Percentiles rank a stretch among this genome's conserved stretches.
These are phyloP conservation scores for Drosophila histrio DNA, from an alignment of 2,888 invertebrate genomes.

Conservation along the genomic window DNA sequence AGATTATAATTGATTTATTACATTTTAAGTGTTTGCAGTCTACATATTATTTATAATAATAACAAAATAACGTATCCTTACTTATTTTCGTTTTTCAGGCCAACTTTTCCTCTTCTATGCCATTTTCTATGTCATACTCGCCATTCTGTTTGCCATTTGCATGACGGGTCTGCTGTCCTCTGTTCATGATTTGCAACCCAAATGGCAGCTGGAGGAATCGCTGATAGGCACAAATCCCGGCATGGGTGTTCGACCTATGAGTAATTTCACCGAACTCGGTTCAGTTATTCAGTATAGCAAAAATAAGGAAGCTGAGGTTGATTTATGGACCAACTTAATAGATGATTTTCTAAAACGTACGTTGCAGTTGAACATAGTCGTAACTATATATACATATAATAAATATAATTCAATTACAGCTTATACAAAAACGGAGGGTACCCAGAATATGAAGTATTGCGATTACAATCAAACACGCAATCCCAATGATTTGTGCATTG, in stretches of 20 bases:
- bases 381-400: background rate
- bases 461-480: constrained; percentile 84
- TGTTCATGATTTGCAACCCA: constrained; percentile 89
- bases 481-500: constrained; percentile 86
- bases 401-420: constrained; percentile 75
- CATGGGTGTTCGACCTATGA: constrained; percentile 88
- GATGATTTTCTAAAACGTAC: constrained; percentile 87
- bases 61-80: background rate
- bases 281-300: constrained; percentile 87
- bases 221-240: constrained; percentile 89
- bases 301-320: constrained; percentile 85
- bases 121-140: constrained; percentile 93
- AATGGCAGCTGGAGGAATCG: constrained; percentile 90
- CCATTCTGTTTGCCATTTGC: constrained; percentile 93
- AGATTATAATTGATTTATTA: too few relatives aligned
- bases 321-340: constrained; percentile 86
- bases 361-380: constrained; percentile 48
- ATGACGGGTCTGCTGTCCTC: constrained; percentile 92
- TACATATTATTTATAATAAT: too few relatives aligned
- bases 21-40: too few relatives aligned
- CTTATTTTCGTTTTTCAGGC: constrained; percentile 85
- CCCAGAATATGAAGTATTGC: constrained; percentile 85
- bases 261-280: constrained; percentile 86
- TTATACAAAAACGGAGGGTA: constrained; percentile 83
- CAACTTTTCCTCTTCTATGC: constrained; percentile 93